Evolutionary conservation across 2,797 vertebrate genomes (phyloP).

Genomic region (Coregonus sp.): DNA sequence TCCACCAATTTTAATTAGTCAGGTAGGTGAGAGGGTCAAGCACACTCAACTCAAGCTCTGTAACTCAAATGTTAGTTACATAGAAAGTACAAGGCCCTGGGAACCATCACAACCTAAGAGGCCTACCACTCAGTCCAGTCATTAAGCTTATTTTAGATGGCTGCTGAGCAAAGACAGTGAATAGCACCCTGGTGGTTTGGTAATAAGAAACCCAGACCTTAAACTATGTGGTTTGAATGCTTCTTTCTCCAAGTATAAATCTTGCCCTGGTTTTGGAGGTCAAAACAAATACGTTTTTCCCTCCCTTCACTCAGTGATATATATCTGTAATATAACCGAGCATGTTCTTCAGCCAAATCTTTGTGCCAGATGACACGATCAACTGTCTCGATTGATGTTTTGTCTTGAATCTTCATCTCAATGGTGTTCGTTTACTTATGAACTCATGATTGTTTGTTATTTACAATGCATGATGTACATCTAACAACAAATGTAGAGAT

Average conservation of each 20-base stretch:
- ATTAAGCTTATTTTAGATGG: constrained; percentile 1
- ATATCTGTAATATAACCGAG: constrained; percentile 16
- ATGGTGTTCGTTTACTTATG: constrained; percentile 5
- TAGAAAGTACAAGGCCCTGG: neutral
- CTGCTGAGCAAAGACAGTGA: neutral
- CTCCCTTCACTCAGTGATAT: constrained; percentile 20
- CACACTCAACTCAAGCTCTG: neutral
- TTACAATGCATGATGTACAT: neutral
- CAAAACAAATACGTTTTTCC: neutral
- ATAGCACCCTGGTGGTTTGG: neutral
- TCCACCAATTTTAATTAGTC: neutral
- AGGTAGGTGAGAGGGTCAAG: neutral
- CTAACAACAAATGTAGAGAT: too few relatives aligned
- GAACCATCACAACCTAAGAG: neutral
- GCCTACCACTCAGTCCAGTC: neutral
- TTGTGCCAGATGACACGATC: constrained; percentile 17
- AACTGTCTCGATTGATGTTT: neutral
- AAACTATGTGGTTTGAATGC: neutral
- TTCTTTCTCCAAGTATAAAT: neutral
- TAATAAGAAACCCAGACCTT: constrained; percentile 5
- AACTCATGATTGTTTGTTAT: neutral
- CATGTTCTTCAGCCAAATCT: constrained; percentile 26
- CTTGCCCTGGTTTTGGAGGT: constrained; percentile 1
- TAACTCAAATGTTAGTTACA: neutral
- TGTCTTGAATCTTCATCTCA: neutral